Base-by-base conservation (phyloP, 2,113 vertebrate genomes). In the Spilogale gracilis region DNA sequence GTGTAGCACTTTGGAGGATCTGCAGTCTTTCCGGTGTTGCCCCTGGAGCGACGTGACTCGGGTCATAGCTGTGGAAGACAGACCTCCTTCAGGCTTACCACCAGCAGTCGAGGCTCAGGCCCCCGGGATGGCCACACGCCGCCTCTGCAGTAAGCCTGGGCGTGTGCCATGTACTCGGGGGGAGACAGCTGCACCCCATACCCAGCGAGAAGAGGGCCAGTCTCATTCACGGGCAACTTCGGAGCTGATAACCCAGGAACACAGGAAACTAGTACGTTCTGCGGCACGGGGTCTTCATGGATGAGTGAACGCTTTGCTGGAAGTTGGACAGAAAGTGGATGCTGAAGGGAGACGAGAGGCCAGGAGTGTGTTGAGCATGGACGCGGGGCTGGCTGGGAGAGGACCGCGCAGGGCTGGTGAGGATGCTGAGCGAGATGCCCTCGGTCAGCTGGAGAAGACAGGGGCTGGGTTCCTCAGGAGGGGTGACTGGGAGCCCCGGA, bases 401-500 rank as follows among this genome's bases (percentile, higher is more conserved):
- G 0, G 3, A 14, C 5, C 0, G 1, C 1, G 10, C 25, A 38
- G 60, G 38, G 11, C 4, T 2, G 6, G 5, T 38, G 48, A n/a
- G 9, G 10, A 38, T 89, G 48, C 56, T 45, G 71, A 38, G 1
- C 12, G n/a, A 63, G 56, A 17, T 5, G n/a, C 52, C n/a, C 76
- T 30, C 69, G 63, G 2, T 76, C 9, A 7, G 5, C 20, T 60
- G 23, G 60, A 58, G 18, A 50, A 61, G 12, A 38, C 45, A 61
- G n/a, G 14, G 43, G 23, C 17, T 61, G 50, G 56, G 27, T 18
- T 60, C 5, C 52, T 78, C 48, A 45, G 80, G 32, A 78, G 48
- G 38, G 21, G 0, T 27, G 25, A 56, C 2, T 23, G 14, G 23
- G 10, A 52, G 3, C 18, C 2, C 7, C 10, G 17, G 45, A 73